Conservation (phyloP, 2,888 invertebrate species). For the Caenorhabditis macrosperma region DNA sequence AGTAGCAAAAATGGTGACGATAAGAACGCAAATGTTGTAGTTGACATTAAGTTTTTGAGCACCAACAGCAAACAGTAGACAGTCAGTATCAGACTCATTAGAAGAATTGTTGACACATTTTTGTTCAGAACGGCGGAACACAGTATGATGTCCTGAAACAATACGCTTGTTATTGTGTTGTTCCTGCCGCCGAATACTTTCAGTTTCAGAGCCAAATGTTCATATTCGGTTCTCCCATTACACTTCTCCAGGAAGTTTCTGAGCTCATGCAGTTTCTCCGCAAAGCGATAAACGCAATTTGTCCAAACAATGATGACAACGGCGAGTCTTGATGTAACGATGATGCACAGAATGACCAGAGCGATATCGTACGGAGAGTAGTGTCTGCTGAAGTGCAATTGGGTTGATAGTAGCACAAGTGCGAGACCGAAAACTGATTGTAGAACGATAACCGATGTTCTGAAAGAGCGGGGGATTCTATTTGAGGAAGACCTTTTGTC, state of each 20-base stretch:
- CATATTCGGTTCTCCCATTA: constrained; percentile 55
- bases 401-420: constrained; percentile 36
- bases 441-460: constrained; percentile 42
- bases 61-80: constrained; percentile 33
- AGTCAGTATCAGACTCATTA: constrained; percentile 16
- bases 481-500: too few species aligned
- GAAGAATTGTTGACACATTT: constrained; percentile 25
- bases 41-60: constrained; percentile 37
- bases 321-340: constrained; percentile 23
- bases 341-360: constrained; percentile 40
- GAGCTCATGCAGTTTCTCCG: constrained; percentile 31
- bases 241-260: constrained; percentile 44
- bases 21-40: constrained; percentile 19
- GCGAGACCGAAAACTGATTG: constrained; percentile 43
- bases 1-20: constrained; percentile 25
- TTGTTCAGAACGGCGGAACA: constrained; percentile 17
- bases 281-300: constrained; percentile 37
- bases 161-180: neutral
- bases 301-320: constrained; percentile 46
- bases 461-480: constrained; percentile 19
- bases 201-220: constrained; percentile 53
- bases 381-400: constrained; percentile 34
- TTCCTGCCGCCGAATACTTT: constrained; percentile 29
- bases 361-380: constrained; percentile 48
- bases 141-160: constrained; percentile 41